Base-by-base conservation (phyloP, 2,888 invertebrate genomes). In the Mayetiola destructor region DNA sequence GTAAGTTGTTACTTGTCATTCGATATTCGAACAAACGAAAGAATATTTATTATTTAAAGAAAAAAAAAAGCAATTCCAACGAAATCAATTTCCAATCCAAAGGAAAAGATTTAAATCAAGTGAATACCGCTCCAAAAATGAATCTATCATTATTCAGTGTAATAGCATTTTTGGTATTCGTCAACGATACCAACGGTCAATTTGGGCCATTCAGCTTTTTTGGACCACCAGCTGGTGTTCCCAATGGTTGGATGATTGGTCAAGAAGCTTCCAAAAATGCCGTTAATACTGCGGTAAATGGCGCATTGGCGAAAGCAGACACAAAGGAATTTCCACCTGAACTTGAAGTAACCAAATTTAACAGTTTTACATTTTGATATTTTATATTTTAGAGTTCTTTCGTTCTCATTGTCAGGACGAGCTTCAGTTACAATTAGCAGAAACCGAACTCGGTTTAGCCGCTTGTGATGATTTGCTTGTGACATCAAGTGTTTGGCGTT, bases 241-340 rank as follows among this genome's bases (percentile, higher is more conserved):
- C 48, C 5, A n/a, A n/a, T n/a, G 48, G 48, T 48, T 48, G 48
- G 48, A 3, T 27, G 16, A 27, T 48, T 2, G 48, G 48, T 1
- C 48, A 48, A 48, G 48, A 48, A n/a, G 14, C 48, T 2, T 48
- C 48, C 3, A 23, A 27, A 48, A 48, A 48, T 48, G 48, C 27
- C 27, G 27, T 27, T 27, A n/a, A 48, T 27, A 1, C 27, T 23
- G 48, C 48, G 9, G 27, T 48, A 12, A 48, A 48, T 9, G 27
- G 18, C 16, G 48, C 27, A 48, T 27, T 48, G 16, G 2, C 48
- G n/a, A 48, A 48, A 27, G 27, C 9, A 3, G 16, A 48, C 27
- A 6, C n/a, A 27, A 48, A 14, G 2, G 48, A 48, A n/a, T 27
- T 48, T 6, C 27, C 48, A n/a, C 48, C 48, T 27, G 48, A 48